phyloP scores from a whole-genome alignment of 2,113 vertebrate genomes.

The rat (Rattus norvegicus) region GRCr8 NC_086022.1:18723001-18723500 shows the following conservation, averaged over 20 bases:
- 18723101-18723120: background rate
- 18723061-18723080: background rate
- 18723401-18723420: constrained; percentile 75
- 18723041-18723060: background rate
- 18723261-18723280: background rate
- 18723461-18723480: constrained; percentile 52
- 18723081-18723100: background rate
- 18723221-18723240: background rate
- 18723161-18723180: background rate
- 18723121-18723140: background rate
- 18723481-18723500: constrained; percentile 63
- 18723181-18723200: background rate
- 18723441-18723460: constrained; percentile 67
- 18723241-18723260: background rate
- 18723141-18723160: background rate
- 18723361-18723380: constrained; percentile 23
- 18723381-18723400: constrained; percentile 59
- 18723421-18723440: constrained; percentile 64
- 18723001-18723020: background rate
- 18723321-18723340: background rate
- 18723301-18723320: constrained; percentile 1
- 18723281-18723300: constrained; percentile 40
- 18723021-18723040: background rate
- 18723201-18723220: background rate
- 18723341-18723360: background rate